Percentiles rank a stretch among this genome's conserved stretches.
Evolutionary conservation across 2,797 vertebrate genomes (phyloP).

Genomic region (Hafferia zeledoni): DNA sequence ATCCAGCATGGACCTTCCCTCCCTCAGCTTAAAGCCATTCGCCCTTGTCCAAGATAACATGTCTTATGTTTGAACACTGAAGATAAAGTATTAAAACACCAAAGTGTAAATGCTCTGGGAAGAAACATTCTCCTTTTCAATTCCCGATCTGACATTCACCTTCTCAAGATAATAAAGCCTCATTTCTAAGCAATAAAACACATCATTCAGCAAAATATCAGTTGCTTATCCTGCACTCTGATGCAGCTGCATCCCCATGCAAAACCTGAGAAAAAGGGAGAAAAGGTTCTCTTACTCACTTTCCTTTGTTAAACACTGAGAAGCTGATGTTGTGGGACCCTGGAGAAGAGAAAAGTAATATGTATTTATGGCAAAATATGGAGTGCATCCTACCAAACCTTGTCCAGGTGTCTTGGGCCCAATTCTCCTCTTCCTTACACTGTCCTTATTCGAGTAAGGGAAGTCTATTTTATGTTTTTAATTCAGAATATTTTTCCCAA

Average conservation of each 20-base stretch:
- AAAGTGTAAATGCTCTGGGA: fast-evolving
- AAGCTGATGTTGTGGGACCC: conserved; percentile 81
- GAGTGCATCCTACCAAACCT: neutral
- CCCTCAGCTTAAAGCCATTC: neutral
- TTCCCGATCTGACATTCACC: neutral
- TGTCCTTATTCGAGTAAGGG: neutral
- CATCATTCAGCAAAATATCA: fast-evolving
- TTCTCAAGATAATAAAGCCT: neutral
- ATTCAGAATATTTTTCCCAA: neutral
- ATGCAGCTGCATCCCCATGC: fast-evolving
- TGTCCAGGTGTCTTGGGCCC: neutral
- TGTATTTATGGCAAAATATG: fast-evolving
- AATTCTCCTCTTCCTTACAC: neutral
- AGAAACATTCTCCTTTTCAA: neutral
- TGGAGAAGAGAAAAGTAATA: conserved; percentile 33
- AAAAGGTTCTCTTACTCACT: conserved; percentile 61
- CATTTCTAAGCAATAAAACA: neutral
- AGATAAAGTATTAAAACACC: neutral
- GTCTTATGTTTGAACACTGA: neutral
- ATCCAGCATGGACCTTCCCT: neutral
- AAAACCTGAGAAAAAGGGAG: neutral
- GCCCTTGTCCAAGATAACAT: neutral
- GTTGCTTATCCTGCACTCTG: neutral
- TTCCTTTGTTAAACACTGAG: conserved; percentile 79
- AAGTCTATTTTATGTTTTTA: neutral